Base-by-base conservation (phyloP, 1,140 invertebrate genomes). In the Grapholita molesta region DNA sequence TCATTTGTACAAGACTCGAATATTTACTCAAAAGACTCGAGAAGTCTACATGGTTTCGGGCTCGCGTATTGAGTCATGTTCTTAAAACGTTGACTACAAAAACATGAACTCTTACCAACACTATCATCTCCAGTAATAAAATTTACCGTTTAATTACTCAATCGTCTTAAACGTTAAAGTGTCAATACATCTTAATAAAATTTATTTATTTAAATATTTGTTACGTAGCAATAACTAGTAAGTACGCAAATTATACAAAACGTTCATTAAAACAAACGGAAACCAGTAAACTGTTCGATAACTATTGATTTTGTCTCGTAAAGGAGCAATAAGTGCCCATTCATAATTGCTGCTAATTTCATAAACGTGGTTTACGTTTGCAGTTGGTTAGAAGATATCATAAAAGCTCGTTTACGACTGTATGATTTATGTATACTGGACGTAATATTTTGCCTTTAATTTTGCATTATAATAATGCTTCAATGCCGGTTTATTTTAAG, bases 121-220 rank as follows among this genome's bases (percentile, higher is more conserved):
- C n/a, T n/a, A n/a, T n/a, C n/a, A n/a, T 3, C 28, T 30, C 3
- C 28, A 30, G 28, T 30, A 30, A 30, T 30, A 30, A 30, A 30
- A 30, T 30, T 3, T 86, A 81, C 85, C 73, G 80, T 75, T 83
- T 82, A 83, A 85, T 85, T 86, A 84, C 82, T 77, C 70, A 74
- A 74, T 67, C 74, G 66, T 75, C 69, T 72, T 73, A 75, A 76
- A 67, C 77, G 70, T 79, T 86, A 32, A 32, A 32, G 30, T 11
- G 6, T 32, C 32, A 32, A 32, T 32, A 32, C 8, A 32, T 32
- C 32, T 9, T 32, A 32, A 1, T 32, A 32, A 9, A 32, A 0
- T 9, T 9, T 32, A 9, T 9, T 32, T 9, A 32, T 32, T 32
- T 32, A 9, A 32, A 9, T 32, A 32, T 32, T 9, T 32, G 1